A percentile compares a stretch with the other conserved stretches of the same genome.
Evolutionary conservation across 2,797 vertebrate genomes (phyloP).

Genomic region (Phoxinus dragarum): DNA sequence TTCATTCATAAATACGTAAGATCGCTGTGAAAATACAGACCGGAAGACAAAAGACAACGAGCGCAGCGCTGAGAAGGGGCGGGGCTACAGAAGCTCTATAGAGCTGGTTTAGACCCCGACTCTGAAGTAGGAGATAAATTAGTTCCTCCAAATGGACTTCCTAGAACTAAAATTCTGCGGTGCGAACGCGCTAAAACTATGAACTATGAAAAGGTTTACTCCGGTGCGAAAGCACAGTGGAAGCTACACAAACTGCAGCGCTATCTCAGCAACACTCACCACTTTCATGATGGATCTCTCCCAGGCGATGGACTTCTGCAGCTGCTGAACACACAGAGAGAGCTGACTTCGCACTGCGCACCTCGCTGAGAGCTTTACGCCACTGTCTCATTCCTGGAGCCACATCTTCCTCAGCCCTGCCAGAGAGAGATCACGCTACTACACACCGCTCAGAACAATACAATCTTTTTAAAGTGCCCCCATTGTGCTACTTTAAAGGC

Average conservation of each 20-base stretch:
- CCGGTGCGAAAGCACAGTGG: neutral
- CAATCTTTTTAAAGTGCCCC: neutral
- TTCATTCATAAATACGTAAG: no score
- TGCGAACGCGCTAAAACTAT: no score
- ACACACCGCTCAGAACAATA: neutral
- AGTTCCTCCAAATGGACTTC: no score
- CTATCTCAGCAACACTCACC: conserved; percentile 75
- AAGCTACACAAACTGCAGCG: neutral
- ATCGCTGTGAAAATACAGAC: no score
- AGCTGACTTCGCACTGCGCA: conserved; percentile 88
- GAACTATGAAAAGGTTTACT: no score
- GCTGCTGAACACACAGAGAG: conserved; percentile 88
- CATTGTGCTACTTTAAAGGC: neutral
- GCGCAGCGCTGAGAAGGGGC: no score
- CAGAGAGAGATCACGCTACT: conserved; percentile 36
- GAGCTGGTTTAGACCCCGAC: no score
- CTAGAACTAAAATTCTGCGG: no score
- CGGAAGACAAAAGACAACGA: no score
- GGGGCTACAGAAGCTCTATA: no score
- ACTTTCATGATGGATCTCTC: conserved; percentile 95
- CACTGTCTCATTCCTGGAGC: conserved; percentile 88
- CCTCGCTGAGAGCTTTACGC: conserved; percentile 85
- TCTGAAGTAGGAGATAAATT: no score
- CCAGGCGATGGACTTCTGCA: conserved; percentile 91
- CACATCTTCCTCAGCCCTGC: conserved; percentile 87